Evolutionary conservation across 1,140 invertebrate species (phyloP), one percentile per base, ranked within the genome.

Genomic region (Dendrolimus kikuchii): DNA sequence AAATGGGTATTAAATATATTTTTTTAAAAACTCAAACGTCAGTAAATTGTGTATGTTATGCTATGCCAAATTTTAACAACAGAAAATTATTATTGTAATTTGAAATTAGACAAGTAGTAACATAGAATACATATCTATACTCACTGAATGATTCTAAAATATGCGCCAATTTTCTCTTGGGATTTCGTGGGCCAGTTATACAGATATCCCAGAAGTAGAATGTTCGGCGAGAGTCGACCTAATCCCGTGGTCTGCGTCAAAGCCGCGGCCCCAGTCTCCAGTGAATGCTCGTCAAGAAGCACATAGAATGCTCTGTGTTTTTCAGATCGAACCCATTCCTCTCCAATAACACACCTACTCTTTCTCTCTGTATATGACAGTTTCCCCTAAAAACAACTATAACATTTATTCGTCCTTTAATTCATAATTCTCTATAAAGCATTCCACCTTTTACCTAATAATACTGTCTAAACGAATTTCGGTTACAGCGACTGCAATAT

Each of bases 181-280:
- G 90, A 87, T 68, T 93, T 93, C 6, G 81, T 90, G 38, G 84
- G 74, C 97, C 98, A 99, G 76, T 97, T 91, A 4, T 90, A 90
- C 81, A 98, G 99, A 82, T 94, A 99, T 5, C 98, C 98, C 89
- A 99, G 92, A 57, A 99, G 87, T 8, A 99, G 78, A 36, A 98
- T 95, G 76, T 99, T 99, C 0, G 98, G 97, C 23, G 91, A 88
- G 41, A 99, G 88, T 85, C 96, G 96, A 2, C 98, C 98, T 39
- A 99, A 90, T 5, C 98, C 97, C 1, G 92, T 86, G 2, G 90
- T 85, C 86, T 95, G 93, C 64, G 95, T 89, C 50, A 95, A 68
- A 4, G 93, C 91, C 61, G 92, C 92, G 0, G 93, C 92, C 5
- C 95, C 96, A 38, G 89, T 88, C 76, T 96, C 94, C 55, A 97